Conservation (phyloP, 2,113 vertebrate genomes). For the Eleginops maclovinus region DNA sequence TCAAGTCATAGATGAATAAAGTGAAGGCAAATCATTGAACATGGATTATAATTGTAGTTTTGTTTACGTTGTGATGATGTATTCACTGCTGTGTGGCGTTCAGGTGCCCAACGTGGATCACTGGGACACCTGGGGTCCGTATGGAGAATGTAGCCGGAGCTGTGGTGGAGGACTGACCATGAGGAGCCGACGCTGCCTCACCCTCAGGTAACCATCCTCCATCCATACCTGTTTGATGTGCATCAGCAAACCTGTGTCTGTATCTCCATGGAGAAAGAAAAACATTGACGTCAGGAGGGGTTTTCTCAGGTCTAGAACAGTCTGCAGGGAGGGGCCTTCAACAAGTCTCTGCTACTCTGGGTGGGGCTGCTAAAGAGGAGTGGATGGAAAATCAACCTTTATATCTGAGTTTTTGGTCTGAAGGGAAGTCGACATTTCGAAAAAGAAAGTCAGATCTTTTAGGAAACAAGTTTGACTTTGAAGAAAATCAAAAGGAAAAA, state of each 20-base stretch:
- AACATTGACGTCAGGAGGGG: constrained; percentile 40
- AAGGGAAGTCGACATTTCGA: no score
- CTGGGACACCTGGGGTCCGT: constrained; percentile 92
- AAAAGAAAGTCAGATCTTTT: no score
- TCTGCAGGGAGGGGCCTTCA: constrained; percentile 48
- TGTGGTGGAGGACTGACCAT: constrained; percentile 91
- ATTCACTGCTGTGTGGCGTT: neutral
- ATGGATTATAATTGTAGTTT: neutral
- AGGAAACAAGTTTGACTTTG: no score
- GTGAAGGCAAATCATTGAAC: neutral
- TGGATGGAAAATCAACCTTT: constrained; percentile 25
- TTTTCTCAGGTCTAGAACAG: constrained; percentile 38
- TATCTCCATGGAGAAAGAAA: constrained; percentile 39
- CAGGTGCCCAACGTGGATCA: constrained; percentile 78
- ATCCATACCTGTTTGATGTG: neutral
- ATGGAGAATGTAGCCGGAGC: constrained; percentile 91
- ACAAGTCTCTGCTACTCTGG: constrained; percentile 38
- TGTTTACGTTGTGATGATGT: neutral
- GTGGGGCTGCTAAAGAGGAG: constrained; percentile 47
- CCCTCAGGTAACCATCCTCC: constrained; percentile 84
- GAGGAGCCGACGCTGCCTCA: constrained; percentile 87
- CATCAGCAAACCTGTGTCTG: neutral
- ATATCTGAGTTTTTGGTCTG: no score
- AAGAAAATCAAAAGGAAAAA: no score
- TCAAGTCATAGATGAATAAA: no score